Base-by-base conservation (phyloP, 53 echinoderm and acorn worm genomes). In the Mesocentrotus franciscanus region DNA sequence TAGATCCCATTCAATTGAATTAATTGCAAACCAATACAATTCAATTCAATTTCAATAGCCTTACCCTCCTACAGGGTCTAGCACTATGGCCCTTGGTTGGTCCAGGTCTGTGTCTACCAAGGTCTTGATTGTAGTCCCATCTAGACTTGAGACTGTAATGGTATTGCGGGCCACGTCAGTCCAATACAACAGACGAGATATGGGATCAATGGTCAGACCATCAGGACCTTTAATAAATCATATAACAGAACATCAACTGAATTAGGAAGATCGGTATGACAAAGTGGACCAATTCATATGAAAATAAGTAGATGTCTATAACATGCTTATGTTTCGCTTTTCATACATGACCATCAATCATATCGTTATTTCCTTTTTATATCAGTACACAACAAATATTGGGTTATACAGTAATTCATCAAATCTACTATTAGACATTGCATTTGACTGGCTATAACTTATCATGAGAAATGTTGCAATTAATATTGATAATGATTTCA, bases 21-120 rank as follows among this genome's bases (percentile, higher is more conserved):
- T 5, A 49, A 49, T 7, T 49, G 49, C 49, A 58, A 57, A 35
- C 60, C 12, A 61, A 93, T 93, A 4, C 57, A 81, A 68, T 68
- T 68, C 24, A 22, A 68, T 68, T 68, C 26, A 16, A 14, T 57
- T 17, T 20, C 20, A 61, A 22, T 35, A 59, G 59, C 16, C 91
- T 95, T 96, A 98, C 99, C 99, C 99, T 16, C 97, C 96, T 55
- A 95, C 95, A n/a, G 98, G 97, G 91, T 98, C 99, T n/a, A 97
- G 87, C 8, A 92, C 96, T 75, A 99, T 97, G 24, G 97, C 97
- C 89, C 98, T 94, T 71, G 98, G 98, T 27, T 97, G 89, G 66
- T 98, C 97, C 22, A 99, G 94, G 71, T 97, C 96, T 2, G 92
- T 95, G 8, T 95, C 72, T 42, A 99, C 94, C 61, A 99, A 85